phyloP scores from a whole-genome alignment of 1,140 invertebrate species.

The Lordiphosa stackelbergi region DNA sequence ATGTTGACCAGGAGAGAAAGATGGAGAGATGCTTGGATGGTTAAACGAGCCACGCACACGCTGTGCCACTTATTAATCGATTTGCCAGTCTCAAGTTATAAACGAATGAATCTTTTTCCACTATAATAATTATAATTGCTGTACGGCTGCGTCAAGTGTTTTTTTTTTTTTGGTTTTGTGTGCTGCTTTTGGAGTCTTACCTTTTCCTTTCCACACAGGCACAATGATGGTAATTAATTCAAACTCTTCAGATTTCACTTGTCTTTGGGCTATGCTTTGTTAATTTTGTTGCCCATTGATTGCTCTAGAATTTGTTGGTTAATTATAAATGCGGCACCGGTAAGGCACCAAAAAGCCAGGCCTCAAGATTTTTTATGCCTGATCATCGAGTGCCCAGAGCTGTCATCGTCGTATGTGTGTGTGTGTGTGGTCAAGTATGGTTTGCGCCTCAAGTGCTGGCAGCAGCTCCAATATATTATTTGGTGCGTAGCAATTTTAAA shows the following conservation, averaged over 20 bases:
- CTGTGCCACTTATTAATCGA: slow-evolving; percentile 66
- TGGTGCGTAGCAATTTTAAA: slow-evolving; percentile 35
- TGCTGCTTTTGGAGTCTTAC: no score
- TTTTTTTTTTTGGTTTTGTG: no score
- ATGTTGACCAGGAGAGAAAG: slow-evolving; percentile 9
- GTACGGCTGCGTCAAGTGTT: slow-evolving; percentile 16
- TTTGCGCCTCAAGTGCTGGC: slow-evolving; percentile 41
- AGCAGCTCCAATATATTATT: slow-evolving; percentile 11
- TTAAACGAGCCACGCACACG: slow-evolving; percentile 22
- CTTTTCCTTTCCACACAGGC: no score
- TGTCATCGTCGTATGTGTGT: slow-evolving; percentile 12
- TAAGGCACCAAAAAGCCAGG: slow-evolving; percentile 18
- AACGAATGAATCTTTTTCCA: slow-evolving; percentile 32
- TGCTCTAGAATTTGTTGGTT: slow-evolving; percentile 70
- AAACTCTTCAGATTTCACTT: slow-evolving; percentile 63
- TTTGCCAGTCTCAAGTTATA: slow-evolving; percentile 35
- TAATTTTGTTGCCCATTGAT: slow-evolving; percentile 37
- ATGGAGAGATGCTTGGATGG: slow-evolving; percentile 7
- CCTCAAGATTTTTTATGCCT: slow-evolving; percentile 43
- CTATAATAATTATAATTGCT: slow-evolving; percentile 23
- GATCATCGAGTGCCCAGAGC: slow-evolving; percentile 40
- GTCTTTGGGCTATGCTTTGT: slow-evolving; percentile 50
- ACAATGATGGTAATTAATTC: slow-evolving; percentile 53
- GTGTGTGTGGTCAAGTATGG: slow-evolving; percentile 59
- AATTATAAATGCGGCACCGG: slow-evolving; percentile 44